Evolutionary conservation across 2,113 vertebrate genomes (phyloP).

Genomic region (Xenopus tropicalis): DNA sequence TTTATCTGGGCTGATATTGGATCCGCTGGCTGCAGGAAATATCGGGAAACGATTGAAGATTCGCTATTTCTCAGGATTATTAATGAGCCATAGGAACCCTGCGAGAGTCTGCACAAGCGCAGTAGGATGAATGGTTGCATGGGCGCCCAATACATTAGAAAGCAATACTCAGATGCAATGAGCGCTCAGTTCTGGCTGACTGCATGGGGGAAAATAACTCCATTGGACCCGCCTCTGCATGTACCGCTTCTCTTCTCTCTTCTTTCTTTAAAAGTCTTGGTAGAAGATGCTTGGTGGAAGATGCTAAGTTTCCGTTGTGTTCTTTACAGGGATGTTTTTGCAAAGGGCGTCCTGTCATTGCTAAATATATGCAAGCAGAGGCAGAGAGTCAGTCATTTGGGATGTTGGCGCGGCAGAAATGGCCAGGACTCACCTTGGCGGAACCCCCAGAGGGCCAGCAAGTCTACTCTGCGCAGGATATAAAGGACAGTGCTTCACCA

Average conservation of each 20-base stretch:
- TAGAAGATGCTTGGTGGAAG: slow-evolving; percentile 69
- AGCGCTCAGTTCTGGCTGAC: slow-evolving; percentile 65
- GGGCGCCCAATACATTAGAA: slow-evolving; percentile 63
- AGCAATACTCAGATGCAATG: slow-evolving; percentile 66
- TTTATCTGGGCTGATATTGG: slow-evolving; percentile 55
- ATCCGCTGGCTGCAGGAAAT: slow-evolving; percentile 62
- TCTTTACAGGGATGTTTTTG: slow-evolving; percentile 91
- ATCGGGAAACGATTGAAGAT: slow-evolving; percentile 60
- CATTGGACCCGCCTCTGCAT: slow-evolving; percentile 78
- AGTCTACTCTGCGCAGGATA: slow-evolving; percentile 72
- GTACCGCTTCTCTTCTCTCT: slow-evolving; percentile 68
- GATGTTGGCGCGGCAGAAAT: slow-evolving; percentile 60
- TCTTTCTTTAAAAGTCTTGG: slow-evolving; percentile 68
- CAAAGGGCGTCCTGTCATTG: slow-evolving; percentile 90
- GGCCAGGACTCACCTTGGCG: slow-evolving; percentile 74
- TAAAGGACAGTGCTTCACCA: slow-evolving; percentile 69
- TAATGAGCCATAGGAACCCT: slow-evolving; percentile 64
- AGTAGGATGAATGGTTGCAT: slow-evolving; percentile 67
- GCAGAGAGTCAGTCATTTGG: slow-evolving; percentile 89
- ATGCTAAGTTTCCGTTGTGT: slow-evolving; percentile 87
- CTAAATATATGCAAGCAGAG: slow-evolving; percentile 90
- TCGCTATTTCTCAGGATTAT: slow-evolving; percentile 67
- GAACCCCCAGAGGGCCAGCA: slow-evolving; percentile 75
- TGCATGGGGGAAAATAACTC: slow-evolving; percentile 71
- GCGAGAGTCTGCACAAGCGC: slow-evolving; percentile 61